Evolutionary conservation across 2,113 vertebrate species (phyloP).

Genomic region (Notarius quadriscutis): DNA sequence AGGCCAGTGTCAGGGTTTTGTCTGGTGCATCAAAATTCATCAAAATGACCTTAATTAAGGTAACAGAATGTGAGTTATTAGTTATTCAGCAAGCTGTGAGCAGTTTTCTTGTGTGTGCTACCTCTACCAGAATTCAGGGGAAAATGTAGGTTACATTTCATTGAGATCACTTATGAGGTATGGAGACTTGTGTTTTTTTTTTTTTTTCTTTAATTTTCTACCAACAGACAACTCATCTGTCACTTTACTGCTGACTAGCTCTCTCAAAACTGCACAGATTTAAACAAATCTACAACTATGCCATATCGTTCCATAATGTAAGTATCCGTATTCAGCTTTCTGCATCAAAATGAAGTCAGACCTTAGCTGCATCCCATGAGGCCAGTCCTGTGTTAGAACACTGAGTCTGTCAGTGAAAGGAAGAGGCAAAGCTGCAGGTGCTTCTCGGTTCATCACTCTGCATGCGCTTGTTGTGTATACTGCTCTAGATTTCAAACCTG

Average conservation of each 20-base stretch:
- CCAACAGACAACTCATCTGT: conserved; percentile 13
- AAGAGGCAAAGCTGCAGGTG: background rate
- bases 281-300: background rate
- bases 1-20: background rate
- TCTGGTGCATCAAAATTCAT: background rate
- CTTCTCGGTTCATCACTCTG: conserved; percentile 15
- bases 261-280: background rate
- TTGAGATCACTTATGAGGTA: background rate
- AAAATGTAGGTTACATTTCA: conserved; percentile 8
- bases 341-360: conserved; percentile 1
- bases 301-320: background rate
- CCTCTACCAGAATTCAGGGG: background rate
- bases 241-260: conserved; percentile 32
- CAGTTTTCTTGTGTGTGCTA: background rate
- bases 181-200: background rate
- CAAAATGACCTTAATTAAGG: background rate
- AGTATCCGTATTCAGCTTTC: conserved; percentile 5
- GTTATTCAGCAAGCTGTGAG: background rate
- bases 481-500: conserved; percentile 2
- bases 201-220: background rate
- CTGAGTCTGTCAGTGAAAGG: conserved; percentile 6
- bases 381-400: background rate
- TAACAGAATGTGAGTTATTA: background rate
- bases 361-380: background rate
- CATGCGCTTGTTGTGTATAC: background rate